Evolutionary conservation across 2,113 vertebrate genomes (phyloP).

Genomic region (Camelus bactrianus): DNA sequence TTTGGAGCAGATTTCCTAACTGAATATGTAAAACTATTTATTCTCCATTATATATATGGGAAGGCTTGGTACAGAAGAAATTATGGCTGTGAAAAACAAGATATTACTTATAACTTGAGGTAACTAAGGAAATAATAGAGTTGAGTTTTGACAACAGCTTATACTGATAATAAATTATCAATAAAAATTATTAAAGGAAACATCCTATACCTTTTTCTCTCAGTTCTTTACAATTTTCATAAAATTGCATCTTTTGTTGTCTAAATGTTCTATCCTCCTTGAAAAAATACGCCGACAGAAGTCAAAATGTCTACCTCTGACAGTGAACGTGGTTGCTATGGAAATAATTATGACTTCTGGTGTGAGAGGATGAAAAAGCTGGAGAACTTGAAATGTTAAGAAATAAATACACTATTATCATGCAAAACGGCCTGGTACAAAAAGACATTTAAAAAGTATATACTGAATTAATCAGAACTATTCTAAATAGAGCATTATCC

Average conservation of each 20-base stretch:
- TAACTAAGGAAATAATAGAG: neutral
- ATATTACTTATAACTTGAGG: neutral
- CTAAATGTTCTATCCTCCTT: slow-evolving; percentile 65
- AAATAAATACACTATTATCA: slow-evolving; percentile 81
- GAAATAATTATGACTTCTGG: slow-evolving; percentile 83
- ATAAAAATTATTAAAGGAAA: slow-evolving; percentile 6
- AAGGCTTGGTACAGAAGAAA: neutral
- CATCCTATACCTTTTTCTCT: neutral
- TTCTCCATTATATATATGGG: neutral
- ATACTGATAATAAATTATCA: neutral
- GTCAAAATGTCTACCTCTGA: slow-evolving; percentile 71
- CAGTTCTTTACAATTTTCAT: slow-evolving; percentile 50
- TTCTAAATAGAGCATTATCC: slow-evolving; percentile 68
- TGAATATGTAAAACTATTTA: neutral
- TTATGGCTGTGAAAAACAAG: neutral
- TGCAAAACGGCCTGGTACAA: slow-evolving; percentile 73
- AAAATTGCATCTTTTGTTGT: slow-evolving; percentile 68
- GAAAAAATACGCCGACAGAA: slow-evolving; percentile 64
- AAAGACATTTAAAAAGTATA: slow-evolving; percentile 65
- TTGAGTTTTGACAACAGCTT: slow-evolving; percentile 1
- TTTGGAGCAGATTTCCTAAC: neutral
- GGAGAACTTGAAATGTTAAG: slow-evolving; percentile 72
- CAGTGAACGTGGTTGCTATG: slow-evolving; percentile 77
- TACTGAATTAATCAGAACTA: slow-evolving; percentile 72
- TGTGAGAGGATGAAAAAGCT: slow-evolving; percentile 73